These are phyloP conservation scores for Misgurnus anguillicaudatus DNA, from an alignment of 2,113 vertebrate species.

Conservation along the genomic window DNA sequence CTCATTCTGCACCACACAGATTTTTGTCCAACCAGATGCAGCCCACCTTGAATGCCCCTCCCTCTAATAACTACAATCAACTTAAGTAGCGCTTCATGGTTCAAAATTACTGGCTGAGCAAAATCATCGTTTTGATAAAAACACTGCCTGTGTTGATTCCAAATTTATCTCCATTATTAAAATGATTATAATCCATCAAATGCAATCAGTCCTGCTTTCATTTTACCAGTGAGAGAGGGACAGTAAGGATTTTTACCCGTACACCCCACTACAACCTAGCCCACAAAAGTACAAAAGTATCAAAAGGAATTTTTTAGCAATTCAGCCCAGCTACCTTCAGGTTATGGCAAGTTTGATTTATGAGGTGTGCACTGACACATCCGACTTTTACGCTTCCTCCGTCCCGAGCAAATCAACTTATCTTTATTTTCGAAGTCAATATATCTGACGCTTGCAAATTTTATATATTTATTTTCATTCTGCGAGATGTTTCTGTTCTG, in stretches of 20 bases:
- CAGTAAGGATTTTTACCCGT: slow-evolving; percentile 12
- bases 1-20: no score
- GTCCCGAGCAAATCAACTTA: slow-evolving; percentile 15
- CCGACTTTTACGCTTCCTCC: neutral
- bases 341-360: neutral
- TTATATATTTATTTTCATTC: neutral
- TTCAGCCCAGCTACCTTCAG: neutral
- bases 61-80: no score
- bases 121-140: neutral
- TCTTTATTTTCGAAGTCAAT: neutral
- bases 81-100: no score
- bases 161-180: slow-evolving; percentile 40
- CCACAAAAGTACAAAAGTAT: slow-evolving; percentile 9
- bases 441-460: neutral
- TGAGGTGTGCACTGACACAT: slow-evolving; percentile 9
- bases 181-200: slow-evolving; percentile 37
- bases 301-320: slow-evolving; percentile 18
- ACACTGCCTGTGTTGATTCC: neutral
- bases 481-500: neutral
- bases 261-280: slow-evolving; percentile 4
- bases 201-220: neutral
- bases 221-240: neutral
- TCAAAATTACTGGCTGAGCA: neutral
- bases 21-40: no score
- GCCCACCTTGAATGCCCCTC: no score